Evolutionary conservation across 2,113 vertebrate genomes (phyloP), one percentile per base, ranked within the genome.

Genomic region (Pelmatolapia mariae): DNA sequence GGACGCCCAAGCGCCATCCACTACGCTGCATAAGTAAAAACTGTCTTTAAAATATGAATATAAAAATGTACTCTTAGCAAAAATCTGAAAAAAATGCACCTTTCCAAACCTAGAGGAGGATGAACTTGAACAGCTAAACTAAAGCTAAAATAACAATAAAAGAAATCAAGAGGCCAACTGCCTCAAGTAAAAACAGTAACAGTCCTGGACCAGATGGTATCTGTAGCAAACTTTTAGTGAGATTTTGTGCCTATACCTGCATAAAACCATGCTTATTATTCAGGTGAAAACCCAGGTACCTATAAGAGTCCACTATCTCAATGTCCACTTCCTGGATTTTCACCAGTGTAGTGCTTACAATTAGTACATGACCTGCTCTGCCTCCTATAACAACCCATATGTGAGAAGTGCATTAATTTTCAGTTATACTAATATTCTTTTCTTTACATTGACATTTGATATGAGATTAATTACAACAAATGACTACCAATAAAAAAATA

Each of bases 1-100:
- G 2, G 1, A 33, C 33, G 7, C 33, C 33, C 2, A 0, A 33
- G 1, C 7, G 2, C 6, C 33, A 33, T 33, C 33, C 33, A 8
- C 33, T 33, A 33, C 2, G 7, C 33, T 8, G 33, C 1, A 33
- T 8, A 33, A 33, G 7, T 1, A 33, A 33, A 33, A 1, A 33
- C 7, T 31, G 31, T 8, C 33, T 8, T 33, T 33, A 33, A 33
- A 33, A 33, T 33, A 33, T 33, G 33, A 33, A 33, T 33, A 33
- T 33, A 33, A 33, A 8, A 33, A 33, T 33, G 1, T 33, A 1
- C 33, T 8, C 33, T 8, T 7, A 33, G 33, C 7, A 33, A 33
- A 8, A 33, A 33, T 33, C 33, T 3, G 33, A 33, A 8, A 33
- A 33, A 36, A 8, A 36, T 8, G 36, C 36, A 38, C 36, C 6